A percentile compares a stretch with the other conserved stretches of the same genome.
phyloP scores from a whole-genome alignment of 2,113 vertebrate genomes.

The Macroglossus sobrinus region DNA sequence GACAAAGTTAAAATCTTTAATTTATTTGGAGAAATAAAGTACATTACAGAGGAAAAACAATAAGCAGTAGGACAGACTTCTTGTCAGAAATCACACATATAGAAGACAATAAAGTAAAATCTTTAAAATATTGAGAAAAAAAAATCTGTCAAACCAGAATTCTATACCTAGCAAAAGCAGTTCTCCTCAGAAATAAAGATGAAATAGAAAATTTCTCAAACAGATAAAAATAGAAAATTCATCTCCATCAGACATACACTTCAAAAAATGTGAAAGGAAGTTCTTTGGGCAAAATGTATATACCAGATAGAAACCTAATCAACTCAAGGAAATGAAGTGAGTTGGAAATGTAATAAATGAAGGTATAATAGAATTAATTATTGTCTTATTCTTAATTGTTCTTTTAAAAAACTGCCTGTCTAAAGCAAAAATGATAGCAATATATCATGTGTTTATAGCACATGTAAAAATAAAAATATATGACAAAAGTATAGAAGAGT shows the following conservation, averaged over 20 bases:
- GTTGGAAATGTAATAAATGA: background rate
- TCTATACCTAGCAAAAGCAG: background rate
- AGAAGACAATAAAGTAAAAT: background rate
- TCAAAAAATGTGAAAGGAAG: background rate
- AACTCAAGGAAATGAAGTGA: background rate
- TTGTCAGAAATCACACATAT: background rate
- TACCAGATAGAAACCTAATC: background rate
- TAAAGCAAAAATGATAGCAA: background rate
- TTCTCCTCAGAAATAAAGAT: background rate
- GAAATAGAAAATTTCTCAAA: slow-evolving; percentile 10
- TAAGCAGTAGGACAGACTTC: background rate
- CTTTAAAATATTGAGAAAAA: background rate
- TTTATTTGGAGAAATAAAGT: background rate
- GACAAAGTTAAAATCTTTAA: background rate
- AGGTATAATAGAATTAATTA: background rate
- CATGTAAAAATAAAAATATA: background rate
- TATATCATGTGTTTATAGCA: background rate
- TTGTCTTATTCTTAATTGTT: background rate
- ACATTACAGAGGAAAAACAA: background rate
- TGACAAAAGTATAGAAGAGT: background rate
- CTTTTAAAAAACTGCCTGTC: background rate
- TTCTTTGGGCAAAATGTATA: background rate
- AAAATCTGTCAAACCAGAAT: background rate
- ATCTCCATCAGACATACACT: background rate
- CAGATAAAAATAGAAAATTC: background rate